A percentile compares a stretch with the other conserved stretches of the same genome.
Conservation (phyloP, 2,113 vertebrate species). For the Recurvirostra avosetta region DNA sequence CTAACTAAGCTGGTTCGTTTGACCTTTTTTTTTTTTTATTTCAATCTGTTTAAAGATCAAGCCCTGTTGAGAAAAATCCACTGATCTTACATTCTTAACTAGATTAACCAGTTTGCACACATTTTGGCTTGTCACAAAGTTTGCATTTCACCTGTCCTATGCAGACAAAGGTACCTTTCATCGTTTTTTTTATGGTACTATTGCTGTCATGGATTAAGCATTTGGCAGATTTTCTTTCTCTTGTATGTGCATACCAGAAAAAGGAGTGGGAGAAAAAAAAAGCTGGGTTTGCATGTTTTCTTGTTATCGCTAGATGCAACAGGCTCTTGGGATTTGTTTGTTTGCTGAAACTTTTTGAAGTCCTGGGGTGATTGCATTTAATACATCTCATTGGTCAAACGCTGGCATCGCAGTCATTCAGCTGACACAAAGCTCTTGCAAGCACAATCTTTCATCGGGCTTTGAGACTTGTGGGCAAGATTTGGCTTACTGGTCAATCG, state of each 20-base stretch:
- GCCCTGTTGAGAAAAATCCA: constrained; percentile 51
- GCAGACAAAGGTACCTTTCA: constrained; percentile 70
- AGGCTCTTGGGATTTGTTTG: not conserved
- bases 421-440: not conserved
- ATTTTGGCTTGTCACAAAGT: constrained; percentile 73
- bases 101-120: constrained; percentile 73
- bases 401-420: not conserved
- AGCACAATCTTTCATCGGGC: constrained; percentile 10
- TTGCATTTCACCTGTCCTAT: constrained; percentile 79
- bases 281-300: not conserved
- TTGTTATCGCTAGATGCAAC: not conserved
- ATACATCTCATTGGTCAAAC: not conserved
- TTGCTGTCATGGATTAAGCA: constrained; percentile 66
- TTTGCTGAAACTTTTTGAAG: not conserved
- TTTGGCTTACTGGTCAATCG: not conserved
- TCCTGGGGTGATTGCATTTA: not conserved
- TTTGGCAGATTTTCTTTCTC: constrained; percentile 60
- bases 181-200: constrained; percentile 50
- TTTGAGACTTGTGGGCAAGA: not conserved
- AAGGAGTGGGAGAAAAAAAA: not conserved
- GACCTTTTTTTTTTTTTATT: not conserved
- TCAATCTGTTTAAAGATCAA: not conserved
- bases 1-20: not conserved
- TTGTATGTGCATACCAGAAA: constrained; percentile 47
- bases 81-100: constrained; percentile 77